Conservation (phyloP, 2,113 vertebrate genomes). For the Leucopsar rothschildi region DNA sequence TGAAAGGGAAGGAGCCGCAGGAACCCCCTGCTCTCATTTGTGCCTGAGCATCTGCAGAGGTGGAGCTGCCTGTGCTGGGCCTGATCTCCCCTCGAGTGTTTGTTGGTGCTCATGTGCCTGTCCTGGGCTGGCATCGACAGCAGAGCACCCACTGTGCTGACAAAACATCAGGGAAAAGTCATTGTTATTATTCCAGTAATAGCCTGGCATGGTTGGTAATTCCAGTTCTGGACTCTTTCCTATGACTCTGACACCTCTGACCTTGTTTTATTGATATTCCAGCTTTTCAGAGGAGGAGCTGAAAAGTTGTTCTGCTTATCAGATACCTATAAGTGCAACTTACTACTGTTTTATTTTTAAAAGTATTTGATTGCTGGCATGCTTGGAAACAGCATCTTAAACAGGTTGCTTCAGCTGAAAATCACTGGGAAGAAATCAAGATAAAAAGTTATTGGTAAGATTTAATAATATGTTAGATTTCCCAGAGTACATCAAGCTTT, state of each 20-base stretch:
- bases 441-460: background rate
- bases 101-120: background rate
- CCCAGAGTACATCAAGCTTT: background rate
- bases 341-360: background rate
- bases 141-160: fast-evolving
- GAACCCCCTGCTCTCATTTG: background rate
- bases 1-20: background rate
- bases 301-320: background rate
- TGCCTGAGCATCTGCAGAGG: background rate
- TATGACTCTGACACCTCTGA: background rate
- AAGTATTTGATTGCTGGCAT: background rate
- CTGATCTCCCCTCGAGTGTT: background rate
- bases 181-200: background rate
- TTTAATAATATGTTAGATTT: background rate
- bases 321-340: background rate
- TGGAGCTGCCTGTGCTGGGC: background rate
- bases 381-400: background rate
- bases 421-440: background rate
- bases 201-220: background rate
- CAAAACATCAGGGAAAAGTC: background rate
- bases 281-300: background rate
- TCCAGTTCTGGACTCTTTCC: background rate
- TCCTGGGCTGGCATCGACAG: background rate
- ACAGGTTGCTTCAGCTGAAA: background rate
- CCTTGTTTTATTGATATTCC: background rate